Evolutionary conservation across 2,113 vertebrate species (phyloP).

Genomic region (Ciconia stormi): DNA sequence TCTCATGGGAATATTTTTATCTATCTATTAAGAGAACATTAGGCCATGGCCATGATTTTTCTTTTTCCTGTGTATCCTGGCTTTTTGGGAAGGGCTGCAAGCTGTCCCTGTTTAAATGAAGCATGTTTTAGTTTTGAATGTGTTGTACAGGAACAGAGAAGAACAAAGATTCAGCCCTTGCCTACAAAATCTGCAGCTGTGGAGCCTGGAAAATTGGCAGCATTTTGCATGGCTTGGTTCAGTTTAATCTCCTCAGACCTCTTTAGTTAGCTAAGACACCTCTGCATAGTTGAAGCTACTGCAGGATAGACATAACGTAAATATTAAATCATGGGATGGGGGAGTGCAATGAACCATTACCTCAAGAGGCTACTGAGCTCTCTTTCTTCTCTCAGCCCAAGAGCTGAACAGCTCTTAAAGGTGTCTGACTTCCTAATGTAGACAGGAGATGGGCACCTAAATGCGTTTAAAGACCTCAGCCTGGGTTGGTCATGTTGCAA

Average conservation of each 20-base stretch:
- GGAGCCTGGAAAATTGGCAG: not conserved
- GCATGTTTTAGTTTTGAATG: not conserved
- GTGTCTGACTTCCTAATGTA: not conserved
- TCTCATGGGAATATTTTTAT: not conserved
- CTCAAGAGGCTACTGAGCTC: not conserved
- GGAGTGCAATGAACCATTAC: not conserved
- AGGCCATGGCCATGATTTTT: not conserved
- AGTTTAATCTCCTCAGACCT: not conserved
- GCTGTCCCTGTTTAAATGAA: not conserved
- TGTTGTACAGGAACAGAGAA: not conserved
- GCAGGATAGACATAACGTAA: not conserved
- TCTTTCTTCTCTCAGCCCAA: not conserved
- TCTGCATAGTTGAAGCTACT: not conserved
- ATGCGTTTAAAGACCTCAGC: not conserved
- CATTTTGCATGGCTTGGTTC: not conserved
- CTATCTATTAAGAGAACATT: not conserved
- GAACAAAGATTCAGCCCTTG: not conserved
- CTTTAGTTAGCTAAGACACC: not conserved
- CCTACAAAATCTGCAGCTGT: not conserved
- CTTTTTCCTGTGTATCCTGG: not conserved
- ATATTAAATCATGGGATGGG: not conserved
- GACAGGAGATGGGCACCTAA: not conserved
- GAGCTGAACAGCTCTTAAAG: not conserved
- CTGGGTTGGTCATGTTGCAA: not conserved
- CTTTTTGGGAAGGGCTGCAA: not conserved